Base-by-base conservation (phyloP, 2,797 vertebrate genomes). In the Dicrostonyx torquatus region DNA sequence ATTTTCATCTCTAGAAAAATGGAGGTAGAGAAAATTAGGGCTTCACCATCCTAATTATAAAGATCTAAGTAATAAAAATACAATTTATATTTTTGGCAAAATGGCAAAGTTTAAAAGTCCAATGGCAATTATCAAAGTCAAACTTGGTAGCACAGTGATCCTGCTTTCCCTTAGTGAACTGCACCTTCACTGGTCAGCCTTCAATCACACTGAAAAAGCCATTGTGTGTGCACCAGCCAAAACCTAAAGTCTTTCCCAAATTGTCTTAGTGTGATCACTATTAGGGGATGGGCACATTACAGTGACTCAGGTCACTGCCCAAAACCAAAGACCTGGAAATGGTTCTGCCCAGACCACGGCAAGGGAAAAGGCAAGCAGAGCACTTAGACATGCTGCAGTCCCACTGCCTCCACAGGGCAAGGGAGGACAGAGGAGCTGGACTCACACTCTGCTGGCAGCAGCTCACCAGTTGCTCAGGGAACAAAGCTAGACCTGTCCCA, bases 31-130 rank as follows among this genome's bases (percentile, higher is more conserved):
- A 86, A 70, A 70, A 77, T 48, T 8, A 11, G 15, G 20, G 31
- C 8, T 78, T 43, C 31, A 12, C 29, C 22, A 70, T 37, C 37
- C 73, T 70, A 87, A 87, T 68, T 78, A 70, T n/a, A 1, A 92
- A 45, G 20, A 50, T 24, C 6, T n/a, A 79, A 37, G 31, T 48
- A 79, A 66, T 79, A 79, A 87, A 88, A 45, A 37, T 64, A 40
- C 13, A 34, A 85, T 72, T 94, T 90, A 90, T 18, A 87, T 80
- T 92, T 45, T 68, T 88, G 77, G 72, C 34, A 90, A 95, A 95
- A 93, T n/a, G 20, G 87, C 70, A 66, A 45, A 72, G n/a, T 76
- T 87, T 75, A 91, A 89, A 86, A 79, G n/a, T 48, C 80, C 53
- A 75, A 29, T 48, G 53, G n/a, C 77, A 92, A 76, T 76, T 84